Conservation (phyloP, 2,797 vertebrate species). For the Falco biarmicus region DNA sequence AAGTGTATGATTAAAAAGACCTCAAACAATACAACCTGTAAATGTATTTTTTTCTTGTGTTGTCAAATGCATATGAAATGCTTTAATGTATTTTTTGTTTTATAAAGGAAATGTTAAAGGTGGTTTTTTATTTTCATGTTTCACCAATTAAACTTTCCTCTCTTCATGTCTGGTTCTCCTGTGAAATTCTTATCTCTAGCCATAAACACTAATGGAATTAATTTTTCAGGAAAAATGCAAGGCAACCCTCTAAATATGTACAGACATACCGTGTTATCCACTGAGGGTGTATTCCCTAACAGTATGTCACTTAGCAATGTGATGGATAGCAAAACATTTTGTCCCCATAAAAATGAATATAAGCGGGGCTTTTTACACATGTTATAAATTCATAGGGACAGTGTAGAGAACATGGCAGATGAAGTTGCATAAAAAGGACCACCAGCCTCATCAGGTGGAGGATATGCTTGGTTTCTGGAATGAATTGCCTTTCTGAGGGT, state of each 20-base stretch:
- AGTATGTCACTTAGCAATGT: neutral
- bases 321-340: neutral
- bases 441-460: neutral
- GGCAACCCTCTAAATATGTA: neutral
- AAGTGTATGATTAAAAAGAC: neutral
- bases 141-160: neutral
- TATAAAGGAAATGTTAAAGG: neutral
- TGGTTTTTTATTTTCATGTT: neutral
- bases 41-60: neutral
- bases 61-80: neutral
- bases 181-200: neutral
- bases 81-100: neutral
- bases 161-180: neutral
- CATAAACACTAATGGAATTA: too few species aligned
- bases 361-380: neutral
- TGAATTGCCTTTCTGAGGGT: neutral
- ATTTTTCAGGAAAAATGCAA: neutral
- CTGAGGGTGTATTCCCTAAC: neutral
- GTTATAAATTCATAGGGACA: neutral
- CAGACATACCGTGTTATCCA: neutral
- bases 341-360: neutral
- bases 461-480: neutral
- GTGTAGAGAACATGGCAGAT: neutral
- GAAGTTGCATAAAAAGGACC: neutral
- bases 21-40: neutral